phyloP scores from a whole-genome alignment of 1,140 invertebrate species.

The Drosophila sturtevanti region DNA sequence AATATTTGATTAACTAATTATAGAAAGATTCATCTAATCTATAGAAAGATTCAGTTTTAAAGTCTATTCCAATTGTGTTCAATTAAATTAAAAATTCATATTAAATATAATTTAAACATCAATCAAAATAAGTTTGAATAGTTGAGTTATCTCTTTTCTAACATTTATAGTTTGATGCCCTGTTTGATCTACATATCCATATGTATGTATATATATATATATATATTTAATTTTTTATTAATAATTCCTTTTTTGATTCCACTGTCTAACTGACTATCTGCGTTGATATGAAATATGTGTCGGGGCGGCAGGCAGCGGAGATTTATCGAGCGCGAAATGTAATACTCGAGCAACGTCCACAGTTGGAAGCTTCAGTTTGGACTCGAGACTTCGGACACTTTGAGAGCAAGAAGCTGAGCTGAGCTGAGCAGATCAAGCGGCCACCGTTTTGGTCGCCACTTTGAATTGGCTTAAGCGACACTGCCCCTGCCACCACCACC shows the following conservation, averaged over 20 bases:
- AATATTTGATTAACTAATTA: no score
- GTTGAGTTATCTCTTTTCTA: no score
- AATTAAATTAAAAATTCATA: no score
- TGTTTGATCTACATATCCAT: neutral
- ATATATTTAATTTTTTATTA: no score
- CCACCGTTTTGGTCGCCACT: constrained; percentile 67
- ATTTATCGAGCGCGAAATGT: constrained; percentile 82
- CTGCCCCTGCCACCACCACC: constrained; percentile 44
- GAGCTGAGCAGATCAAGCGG: constrained; percentile 45
- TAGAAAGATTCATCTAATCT: no score
- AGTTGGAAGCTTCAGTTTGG: constrained; percentile 25
- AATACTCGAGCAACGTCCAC: constrained; percentile 68
- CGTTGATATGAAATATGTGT: constrained; percentile 81
- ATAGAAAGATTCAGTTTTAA: no score
- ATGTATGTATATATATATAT: neutral
- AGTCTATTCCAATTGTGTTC: no score
- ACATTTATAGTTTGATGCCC: neutral
- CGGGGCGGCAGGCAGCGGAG: constrained; percentile 75
- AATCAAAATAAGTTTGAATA: no score
- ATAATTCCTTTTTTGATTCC: constrained; percentile 28
- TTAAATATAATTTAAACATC: no score
- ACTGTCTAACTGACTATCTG: constrained; percentile 61
- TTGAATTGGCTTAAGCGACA: constrained; percentile 76
- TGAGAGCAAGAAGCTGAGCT: constrained; percentile 10
- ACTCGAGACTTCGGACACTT: constrained; percentile 12